Evolutionary conservation across 2,113 vertebrate species (phyloP), one percentile per base, ranked within the genome.

Genomic region (Odontophorus gujanensis): DNA sequence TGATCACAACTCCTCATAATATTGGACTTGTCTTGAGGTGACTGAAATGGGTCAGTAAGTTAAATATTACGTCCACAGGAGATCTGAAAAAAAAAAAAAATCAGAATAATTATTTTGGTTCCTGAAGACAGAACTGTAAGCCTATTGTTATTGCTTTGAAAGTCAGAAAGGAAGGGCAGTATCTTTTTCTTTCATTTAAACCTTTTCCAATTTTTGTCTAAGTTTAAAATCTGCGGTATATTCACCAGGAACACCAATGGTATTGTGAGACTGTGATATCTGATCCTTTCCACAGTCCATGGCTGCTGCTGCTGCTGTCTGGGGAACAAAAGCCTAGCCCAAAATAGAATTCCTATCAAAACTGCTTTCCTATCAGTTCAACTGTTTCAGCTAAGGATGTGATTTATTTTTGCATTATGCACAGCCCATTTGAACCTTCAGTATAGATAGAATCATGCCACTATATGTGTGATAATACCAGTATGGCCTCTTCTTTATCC

Each of bases 21-120:
- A 95, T 66, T 82, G 90, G 92, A 77, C 47, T 81, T 91, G 63
- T 94, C 79, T 91, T 66, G 59, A 74, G 50, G 65, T 78, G 79
- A 58, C 63, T 82, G 75, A 91, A 95, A 85, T 87, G 55, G 62
- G 53, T 87, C 71, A 89, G 40, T 62, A 91, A 95, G 79, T 95
- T 91, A 92, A 91, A 91, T 50, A 89, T 7, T 57, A 26, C 1
- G 25, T 65, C 20, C 43, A 73, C 8, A 53, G 61, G 81, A 87
- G 48, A 11, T 73, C 40, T 78, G 40, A 3, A 6, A 30, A 51
- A 50, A 28, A 53, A 26, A 53, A 53, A 67, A 80, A 73, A 15
- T 13, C 13, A 65, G 26, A 85, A 81, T 34, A 71, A 61, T 81
- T 45, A 13, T 65, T 93, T 81, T 65, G 50, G 11, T 18, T 92